Base-by-base conservation (phyloP, 2,888 invertebrate species). In the Melieria omissa region DNA sequence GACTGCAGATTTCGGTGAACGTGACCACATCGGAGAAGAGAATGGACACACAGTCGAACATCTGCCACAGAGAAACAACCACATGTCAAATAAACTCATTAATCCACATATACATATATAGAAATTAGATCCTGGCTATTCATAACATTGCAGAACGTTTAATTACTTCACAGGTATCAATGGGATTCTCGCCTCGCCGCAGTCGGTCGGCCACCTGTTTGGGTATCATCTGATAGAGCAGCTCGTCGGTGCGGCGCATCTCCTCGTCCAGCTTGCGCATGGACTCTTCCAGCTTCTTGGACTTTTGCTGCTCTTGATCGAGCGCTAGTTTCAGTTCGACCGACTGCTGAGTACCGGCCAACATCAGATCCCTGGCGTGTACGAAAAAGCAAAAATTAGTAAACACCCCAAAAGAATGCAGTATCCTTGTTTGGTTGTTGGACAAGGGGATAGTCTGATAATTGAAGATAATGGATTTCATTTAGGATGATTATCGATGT, bases 191-290 rank as follows among this genome's bases (percentile, higher is more conserved):
- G n/a, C 99, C 99, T 69, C 93, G 93, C 77, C 98, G 88, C 68
- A 99, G 89, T 62, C 97, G 89, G 86, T 98, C 98, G 0, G 98
- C 98, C 5, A 99, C 98, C 84, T 97, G 95, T 85, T 97, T 97
- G 46, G 99, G 99, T 89, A 99, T 98, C 98, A 99, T 98, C 89
- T 99, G 98, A 87, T 99, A 99, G 1, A 99, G 88, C 44, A 99
- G 88, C 81, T 97, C 96, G 84, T 99, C 98, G 0, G 98, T 98
- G 75, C 97, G 90, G 81, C 93, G 92, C 96, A 98, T 98, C 87
- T 98, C 98, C 78, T 95, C 94, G 84, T 98, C 98, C 76, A 99
- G 88, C 84, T 97, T 96, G 79, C 93, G 90, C 97, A 99, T 98
- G 1, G 97, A 97, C 82, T 98, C 97, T 82, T 98, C 97, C 65